These are phyloP conservation scores for Grallaria varia DNA, from an alignment of 2,113 vertebrate genomes.

Conservation along the genomic window DNA sequence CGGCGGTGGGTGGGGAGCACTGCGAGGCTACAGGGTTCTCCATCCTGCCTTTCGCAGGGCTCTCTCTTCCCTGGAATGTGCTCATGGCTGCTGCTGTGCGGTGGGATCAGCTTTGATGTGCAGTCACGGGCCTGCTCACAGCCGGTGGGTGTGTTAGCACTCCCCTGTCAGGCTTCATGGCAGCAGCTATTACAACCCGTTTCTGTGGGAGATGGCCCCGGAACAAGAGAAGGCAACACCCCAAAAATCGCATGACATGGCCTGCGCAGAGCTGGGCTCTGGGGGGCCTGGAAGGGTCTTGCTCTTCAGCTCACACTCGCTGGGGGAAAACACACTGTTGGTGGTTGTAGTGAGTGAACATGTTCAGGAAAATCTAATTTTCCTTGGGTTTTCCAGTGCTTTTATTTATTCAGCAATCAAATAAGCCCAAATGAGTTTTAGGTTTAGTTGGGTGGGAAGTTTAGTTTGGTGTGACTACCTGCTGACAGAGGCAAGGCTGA, in stretches of 20 bases:
- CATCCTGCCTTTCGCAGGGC: background rate
- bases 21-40: background rate
- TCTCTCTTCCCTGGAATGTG: conserved; percentile 20
- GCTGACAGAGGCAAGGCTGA: background rate
- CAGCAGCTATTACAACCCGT: background rate
- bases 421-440: background rate
- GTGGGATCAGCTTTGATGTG: conserved; percentile 37
- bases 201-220: background rate
- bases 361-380: background rate
- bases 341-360: background rate
- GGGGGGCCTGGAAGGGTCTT: background rate
- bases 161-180: background rate
- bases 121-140: conserved; percentile 5
- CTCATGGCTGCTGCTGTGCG: background rate
- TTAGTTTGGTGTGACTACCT: background rate
- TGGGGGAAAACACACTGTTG: background rate
- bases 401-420: background rate
- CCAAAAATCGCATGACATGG: background rate
- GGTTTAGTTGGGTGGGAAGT: background rate
- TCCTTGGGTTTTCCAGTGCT: background rate
- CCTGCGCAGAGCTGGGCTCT: rapidly evolving
- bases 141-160: background rate
- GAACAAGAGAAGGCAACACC: background rate
- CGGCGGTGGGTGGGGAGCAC: conserved; percentile 20
- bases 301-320: background rate